Conservation (phyloP, 2,797 vertebrate genomes). For the Clarias pachynema region DNA sequence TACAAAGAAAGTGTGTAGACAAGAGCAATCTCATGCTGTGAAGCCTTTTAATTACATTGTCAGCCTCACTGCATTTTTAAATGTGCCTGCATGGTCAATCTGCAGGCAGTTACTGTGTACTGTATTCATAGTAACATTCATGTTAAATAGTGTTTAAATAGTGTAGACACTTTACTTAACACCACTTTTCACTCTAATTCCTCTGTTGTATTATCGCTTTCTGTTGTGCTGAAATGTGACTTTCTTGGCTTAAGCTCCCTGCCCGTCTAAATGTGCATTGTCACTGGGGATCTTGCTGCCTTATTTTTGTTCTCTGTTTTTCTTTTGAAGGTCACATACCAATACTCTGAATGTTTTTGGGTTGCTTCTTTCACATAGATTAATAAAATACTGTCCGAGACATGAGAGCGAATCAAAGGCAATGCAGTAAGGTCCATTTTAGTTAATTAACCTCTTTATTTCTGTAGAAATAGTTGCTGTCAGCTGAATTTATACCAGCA, state of each 20-base stretch:
- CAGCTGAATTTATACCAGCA: not conserved
- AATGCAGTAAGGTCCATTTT: not conserved
- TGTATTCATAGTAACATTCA: not conserved
- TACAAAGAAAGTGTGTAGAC: not conserved
- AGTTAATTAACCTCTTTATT: not conserved
- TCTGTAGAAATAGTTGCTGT: not conserved
- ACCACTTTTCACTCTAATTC: not conserved
- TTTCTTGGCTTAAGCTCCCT: slow-evolving; percentile 16
- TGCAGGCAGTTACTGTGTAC: not conserved
- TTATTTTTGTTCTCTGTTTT: slow-evolving; percentile 25
- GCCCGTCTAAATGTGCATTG: slow-evolving; percentile 37
- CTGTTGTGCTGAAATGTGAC: slow-evolving; percentile 23
- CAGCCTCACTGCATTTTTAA: not conserved
- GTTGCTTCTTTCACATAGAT: not conserved
- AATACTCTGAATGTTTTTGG: not conserved
- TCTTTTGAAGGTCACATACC: slow-evolving; percentile 52
- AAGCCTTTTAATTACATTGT: not conserved
- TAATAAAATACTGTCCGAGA: not conserved
- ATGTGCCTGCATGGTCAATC: not conserved
- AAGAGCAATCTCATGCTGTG: slow-evolving; percentile 21
- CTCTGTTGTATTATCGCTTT: not conserved
- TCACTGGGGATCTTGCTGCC: slow-evolving; percentile 30
- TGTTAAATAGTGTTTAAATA: not conserved
- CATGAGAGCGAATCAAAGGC: not conserved
- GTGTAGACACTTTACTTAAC: not conserved